Base-by-base conservation (phyloP, 2,797 vertebrate genomes). In the Telmatherina bonti region DNA sequence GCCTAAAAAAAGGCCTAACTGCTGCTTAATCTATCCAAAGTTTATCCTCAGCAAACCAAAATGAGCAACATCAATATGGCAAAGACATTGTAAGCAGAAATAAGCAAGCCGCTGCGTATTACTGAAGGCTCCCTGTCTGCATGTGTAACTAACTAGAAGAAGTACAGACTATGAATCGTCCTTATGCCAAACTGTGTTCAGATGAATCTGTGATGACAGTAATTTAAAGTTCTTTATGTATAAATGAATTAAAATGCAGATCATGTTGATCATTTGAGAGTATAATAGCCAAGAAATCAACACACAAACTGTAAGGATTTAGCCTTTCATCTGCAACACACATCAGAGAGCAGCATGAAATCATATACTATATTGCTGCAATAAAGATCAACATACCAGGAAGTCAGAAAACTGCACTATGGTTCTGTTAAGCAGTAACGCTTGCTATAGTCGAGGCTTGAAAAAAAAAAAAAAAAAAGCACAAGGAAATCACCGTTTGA, bases 311-410 rank as follows among this genome's bases (percentile, higher is more conserved):
- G n/a, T n/a, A n/a, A n/a, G n/a, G n/a, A n/a, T n/a, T n/a, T n/a
- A n/a, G n/a, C n/a, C n/a, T n/a, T n/a, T n/a, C n/a, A n/a, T n/a
- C n/a, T n/a, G n/a, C n/a, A n/a, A n/a, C n/a, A n/a, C n/a, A n/a
- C n/a, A n/a, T n/a, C n/a, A 56, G 20, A 36, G 11, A 47, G 60
- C 74, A 26, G 30, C 24, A 10, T 27, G 47, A 43, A 60, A 67
- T 57, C 58, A 62, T 41, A 62, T 20, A 49, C 31, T 54, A 41
- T n/a, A 31, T 52, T 65, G 64, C 16, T 67, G 74, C 70, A 76
- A 38, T 7, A 2, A 26, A 6, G 22, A 35, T 31, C 20, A 41
- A 16, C 27, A 31, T 24, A 70, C 41, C 68, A 76, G 72, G 60
- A 82, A 70, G 62, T 52, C 0, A 2, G 24, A 49, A 30, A 62